These are phyloP conservation scores for Diaprepes abbreviatus DNA, from an alignment of 2,888 invertebrate species.

Conservation along the genomic window DNA sequence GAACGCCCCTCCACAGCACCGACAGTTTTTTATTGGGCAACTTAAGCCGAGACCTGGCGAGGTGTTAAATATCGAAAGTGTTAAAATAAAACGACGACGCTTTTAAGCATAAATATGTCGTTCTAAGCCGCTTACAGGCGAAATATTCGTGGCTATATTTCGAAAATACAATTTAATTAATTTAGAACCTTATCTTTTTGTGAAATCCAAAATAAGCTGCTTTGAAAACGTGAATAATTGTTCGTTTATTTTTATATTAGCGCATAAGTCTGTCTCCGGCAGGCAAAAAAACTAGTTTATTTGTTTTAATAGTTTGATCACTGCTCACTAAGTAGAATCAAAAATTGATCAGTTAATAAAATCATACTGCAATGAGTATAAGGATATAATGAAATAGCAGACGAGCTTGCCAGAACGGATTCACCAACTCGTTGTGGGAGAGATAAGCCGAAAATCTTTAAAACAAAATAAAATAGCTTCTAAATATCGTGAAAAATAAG, in stretches of 20 bases:
- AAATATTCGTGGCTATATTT: conserved; percentile 40
- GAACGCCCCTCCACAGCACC: conserved; percentile 31
- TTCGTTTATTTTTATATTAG: conserved; percentile 3
- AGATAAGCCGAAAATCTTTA: too few relatives aligned
- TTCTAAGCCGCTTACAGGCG: conserved; percentile 47
- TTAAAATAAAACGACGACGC: conserved; percentile 46
- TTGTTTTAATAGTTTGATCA: too few relatives aligned
- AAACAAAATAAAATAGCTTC: too few relatives aligned
- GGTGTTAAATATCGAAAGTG: conserved; percentile 50
- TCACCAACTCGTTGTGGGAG: too few relatives aligned
- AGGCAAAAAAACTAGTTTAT: too few relatives aligned
- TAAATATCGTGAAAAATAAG: too few relatives aligned
- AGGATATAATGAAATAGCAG: too few relatives aligned
- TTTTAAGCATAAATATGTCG: conserved; percentile 49
- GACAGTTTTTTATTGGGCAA: conserved; percentile 44
- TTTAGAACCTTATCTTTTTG: conserved; percentile 44
- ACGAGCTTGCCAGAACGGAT: too few relatives aligned
- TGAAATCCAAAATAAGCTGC: conserved; percentile 38
- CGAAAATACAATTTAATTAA: conserved; percentile 50
- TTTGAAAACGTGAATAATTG: conserved; percentile 9
- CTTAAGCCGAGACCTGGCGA: conserved; percentile 36
- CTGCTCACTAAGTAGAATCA: too few relatives aligned
- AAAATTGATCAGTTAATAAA: too few relatives aligned
- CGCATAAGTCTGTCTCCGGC: too few relatives aligned
- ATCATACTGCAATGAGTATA: too few relatives aligned